phyloP scores from a whole-genome alignment of 92 coral and sea anemone genomes.

The Zoanthus sansibaricus region DNA sequence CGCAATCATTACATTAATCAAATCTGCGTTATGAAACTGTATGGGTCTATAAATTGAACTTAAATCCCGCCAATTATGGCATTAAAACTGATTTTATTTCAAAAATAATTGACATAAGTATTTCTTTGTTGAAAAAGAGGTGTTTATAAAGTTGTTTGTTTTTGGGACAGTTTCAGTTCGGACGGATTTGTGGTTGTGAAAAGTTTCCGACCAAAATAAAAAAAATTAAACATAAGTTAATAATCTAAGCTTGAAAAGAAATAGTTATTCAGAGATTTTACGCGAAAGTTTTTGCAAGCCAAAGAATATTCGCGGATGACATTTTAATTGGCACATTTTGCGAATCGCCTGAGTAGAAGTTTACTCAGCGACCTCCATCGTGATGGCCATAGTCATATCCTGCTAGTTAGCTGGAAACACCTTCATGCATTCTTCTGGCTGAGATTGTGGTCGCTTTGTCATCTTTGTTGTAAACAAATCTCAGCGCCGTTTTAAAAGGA shows the following conservation, averaged over 20 bases:
- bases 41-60: neutral
- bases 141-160: neutral
- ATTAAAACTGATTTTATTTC: neutral
- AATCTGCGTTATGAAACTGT: neutral
- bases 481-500: conserved; percentile 25
- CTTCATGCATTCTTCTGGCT: conserved; percentile 18
- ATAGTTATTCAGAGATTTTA: neutral
- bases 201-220: neutral
- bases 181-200: conserved; percentile 12
- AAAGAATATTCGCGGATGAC: neutral
- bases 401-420: conserved; percentile 42
- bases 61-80: neutral
- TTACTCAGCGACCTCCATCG: conserved; percentile 1
- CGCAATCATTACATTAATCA: neutral
- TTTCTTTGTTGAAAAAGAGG: neutral
- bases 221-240: neutral
- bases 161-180: conserved; percentile 25
- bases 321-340: conserved; percentile 13
- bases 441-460: conserved; percentile 46
- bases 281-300: neutral
- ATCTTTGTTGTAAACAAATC: conserved; percentile 32
- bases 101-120: neutral
- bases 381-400: conserved; percentile 27
- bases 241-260: neutral
- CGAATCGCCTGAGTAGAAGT: conserved; percentile 15